These are phyloP conservation scores for Andrena praecox DNA, from an alignment of 2,888 invertebrate species.

Conservation along the genomic window DNA sequence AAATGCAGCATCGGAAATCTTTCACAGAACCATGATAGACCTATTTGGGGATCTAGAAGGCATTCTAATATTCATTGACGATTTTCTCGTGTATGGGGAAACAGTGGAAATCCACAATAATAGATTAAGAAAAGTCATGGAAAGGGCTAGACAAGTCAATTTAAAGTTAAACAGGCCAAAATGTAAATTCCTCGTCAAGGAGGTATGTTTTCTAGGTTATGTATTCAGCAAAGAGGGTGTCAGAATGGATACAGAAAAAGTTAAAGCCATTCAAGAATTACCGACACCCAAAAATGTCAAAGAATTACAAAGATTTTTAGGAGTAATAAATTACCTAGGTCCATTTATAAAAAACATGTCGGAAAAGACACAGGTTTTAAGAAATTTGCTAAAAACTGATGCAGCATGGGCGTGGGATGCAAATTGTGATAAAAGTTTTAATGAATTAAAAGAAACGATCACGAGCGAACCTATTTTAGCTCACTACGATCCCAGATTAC, in stretches of 20 bases:
- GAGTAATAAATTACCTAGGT: too few relatives aligned
- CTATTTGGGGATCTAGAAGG: background rate
- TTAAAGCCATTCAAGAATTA: constrained; percentile 1
- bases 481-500: background rate
- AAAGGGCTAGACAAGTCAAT: background rate
- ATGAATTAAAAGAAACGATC: background rate
- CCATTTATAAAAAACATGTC: background rate
- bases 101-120: background rate
- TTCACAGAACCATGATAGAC: background rate
- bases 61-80: background rate
- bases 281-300: background rate
- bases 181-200: background rate
- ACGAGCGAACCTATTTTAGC: background rate
- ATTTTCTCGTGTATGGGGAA: background rate
- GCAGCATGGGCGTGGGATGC: background rate
- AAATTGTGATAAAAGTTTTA: background rate
- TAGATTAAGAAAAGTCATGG: background rate
- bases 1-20: constrained; percentile 3
- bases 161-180: background rate
- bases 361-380: background rate
- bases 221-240: background rate
- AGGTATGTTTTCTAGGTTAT: constrained; percentile 3
- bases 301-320: background rate
- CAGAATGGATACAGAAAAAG: background rate
- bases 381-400: background rate